Base-by-base conservation (phyloP, 2,113 vertebrate genomes). In the Cynocephalus volans region DNA sequence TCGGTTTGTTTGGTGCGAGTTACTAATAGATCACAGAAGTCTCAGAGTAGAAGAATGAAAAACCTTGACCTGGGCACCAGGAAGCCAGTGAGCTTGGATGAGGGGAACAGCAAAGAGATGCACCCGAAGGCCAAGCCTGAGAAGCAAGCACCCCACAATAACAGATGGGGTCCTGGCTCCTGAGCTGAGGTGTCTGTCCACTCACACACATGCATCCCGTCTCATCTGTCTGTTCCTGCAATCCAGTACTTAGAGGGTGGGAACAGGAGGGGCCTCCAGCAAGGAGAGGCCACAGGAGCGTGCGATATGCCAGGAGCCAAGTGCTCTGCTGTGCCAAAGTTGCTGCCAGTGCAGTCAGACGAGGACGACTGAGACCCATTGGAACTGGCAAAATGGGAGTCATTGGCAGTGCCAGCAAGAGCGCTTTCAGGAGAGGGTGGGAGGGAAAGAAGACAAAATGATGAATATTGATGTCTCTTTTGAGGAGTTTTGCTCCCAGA, bases 401-500 rank as follows among this genome's bases (percentile, higher is more conserved):
- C n/a, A 5, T 26, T 56, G 10, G 56, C 97, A 79, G 18, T 15
- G 76, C 84, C n/a, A 52, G 76, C 54, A 64, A 86, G 85, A 94
- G 76, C 1, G 0, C 41, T 50, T 94, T 90, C 65, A 56, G 91
- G 73, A 82, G 50, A 85, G 8, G 48, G 58, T 36, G 21, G 45
- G 82, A 52, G 15, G 21, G 48, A 85, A 67, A 58, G 60, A 96
- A 73, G 62, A 95, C 87, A 96, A 77, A 75, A 48, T 50, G 36
- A 80, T 85, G 72, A 75, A 19, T n/a, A 79, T 18, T 54, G 50
- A 50, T 45, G 54, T 86, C 77, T 87, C 31, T 96, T 86, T 92
- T 79, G 93, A 85, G 70, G 75, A 84, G n/a, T 60, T 79, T 92
- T 87, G 36, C 75, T 90, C 75, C 45, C 75, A 79, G 70, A 24